Percentiles rank a stretch among this genome's conserved stretches.
Evolutionary conservation across 2,888 invertebrate species (phyloP).

Genomic region (Sericinus montela): DNA sequence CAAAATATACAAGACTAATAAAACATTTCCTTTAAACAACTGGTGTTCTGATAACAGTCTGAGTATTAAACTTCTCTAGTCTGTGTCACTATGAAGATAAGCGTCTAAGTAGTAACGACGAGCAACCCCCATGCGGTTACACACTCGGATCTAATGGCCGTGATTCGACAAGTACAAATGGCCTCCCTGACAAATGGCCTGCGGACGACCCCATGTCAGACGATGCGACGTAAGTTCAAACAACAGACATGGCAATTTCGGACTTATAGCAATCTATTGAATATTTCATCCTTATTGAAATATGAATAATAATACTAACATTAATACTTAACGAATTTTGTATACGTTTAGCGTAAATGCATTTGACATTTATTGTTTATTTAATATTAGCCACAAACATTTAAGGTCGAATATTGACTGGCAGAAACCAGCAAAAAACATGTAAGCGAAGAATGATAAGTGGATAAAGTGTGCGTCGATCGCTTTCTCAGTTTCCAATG

Average conservation of each 20-base stretch:
- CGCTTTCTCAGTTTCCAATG: constrained; percentile 59
- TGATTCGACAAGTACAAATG: constrained; percentile 81
- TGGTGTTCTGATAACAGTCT: constrained; percentile 25
- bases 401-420: constrained; percentile 44
- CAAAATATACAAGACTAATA: constrained; percentile 20
- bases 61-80: constrained; percentile 30
- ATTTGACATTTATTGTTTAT: constrained; percentile 7
- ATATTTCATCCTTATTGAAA: constrained; percentile 30
- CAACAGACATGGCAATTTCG: constrained; percentile 56
- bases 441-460: constrained; percentile 51
- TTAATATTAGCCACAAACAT: neutral
- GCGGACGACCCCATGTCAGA: constrained; percentile 67
- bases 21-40: constrained; percentile 21
- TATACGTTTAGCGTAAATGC: constrained; percentile 20
- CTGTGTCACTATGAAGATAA: constrained; percentile 42
- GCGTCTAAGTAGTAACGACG: constrained; percentile 53
- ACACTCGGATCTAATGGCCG: constrained; percentile 78
- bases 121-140: constrained; percentile 72
- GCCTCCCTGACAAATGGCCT: constrained; percentile 76
- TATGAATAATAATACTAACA: constrained; percentile 33
- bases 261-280: constrained; percentile 44
- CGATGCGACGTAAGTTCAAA: constrained; percentile 61
- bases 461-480: constrained; percentile 56
- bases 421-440: constrained; percentile 8
- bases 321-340: constrained; percentile 31